These are phyloP conservation scores for Alsophila aescularia DNA, from an alignment of 2,888 invertebrate genomes.

Conservation along the genomic window DNA sequence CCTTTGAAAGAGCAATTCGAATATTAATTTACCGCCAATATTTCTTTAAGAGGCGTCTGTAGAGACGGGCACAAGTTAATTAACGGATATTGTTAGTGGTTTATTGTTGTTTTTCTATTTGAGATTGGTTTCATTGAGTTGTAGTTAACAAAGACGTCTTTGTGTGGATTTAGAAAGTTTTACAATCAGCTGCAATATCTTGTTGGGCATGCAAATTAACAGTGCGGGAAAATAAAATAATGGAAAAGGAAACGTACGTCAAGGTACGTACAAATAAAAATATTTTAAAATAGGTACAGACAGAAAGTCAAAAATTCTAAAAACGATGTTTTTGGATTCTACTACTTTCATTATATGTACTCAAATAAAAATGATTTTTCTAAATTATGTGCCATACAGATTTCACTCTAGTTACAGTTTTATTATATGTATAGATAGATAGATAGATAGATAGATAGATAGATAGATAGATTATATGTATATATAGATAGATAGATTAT, in stretches of 20 bases:
- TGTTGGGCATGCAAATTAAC: slow-evolving; percentile 10
- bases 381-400: too few species aligned
- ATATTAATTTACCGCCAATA: slow-evolving; percentile 71
- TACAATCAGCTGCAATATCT: slow-evolving; percentile 15
- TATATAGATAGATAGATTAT: too few species aligned
- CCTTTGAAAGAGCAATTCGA: slow-evolving; percentile 75
- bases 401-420: too few species aligned
- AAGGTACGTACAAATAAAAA: too few species aligned
- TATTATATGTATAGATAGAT: too few species aligned
- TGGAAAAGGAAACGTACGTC: not conserved
- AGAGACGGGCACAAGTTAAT: slow-evolving; percentile 61
- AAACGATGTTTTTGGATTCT: too few species aligned
- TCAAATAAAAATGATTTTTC: too few species aligned
- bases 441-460: too few species aligned
- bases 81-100: slow-evolving; percentile 57
- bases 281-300: too few species aligned
- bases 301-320: too few species aligned
- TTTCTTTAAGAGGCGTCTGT: slow-evolving; percentile 64
- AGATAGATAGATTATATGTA: too few species aligned
- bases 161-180: slow-evolving; percentile 49
- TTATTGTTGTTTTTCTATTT: slow-evolving; percentile 54
- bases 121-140: slow-evolving; percentile 46
- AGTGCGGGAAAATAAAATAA: slow-evolving; percentile 5
- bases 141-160: slow-evolving; percentile 38
- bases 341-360: too few species aligned